Base-by-base conservation (phyloP, 2,113 vertebrate species). In the Machaerirhynchus nigripectus region DNA sequence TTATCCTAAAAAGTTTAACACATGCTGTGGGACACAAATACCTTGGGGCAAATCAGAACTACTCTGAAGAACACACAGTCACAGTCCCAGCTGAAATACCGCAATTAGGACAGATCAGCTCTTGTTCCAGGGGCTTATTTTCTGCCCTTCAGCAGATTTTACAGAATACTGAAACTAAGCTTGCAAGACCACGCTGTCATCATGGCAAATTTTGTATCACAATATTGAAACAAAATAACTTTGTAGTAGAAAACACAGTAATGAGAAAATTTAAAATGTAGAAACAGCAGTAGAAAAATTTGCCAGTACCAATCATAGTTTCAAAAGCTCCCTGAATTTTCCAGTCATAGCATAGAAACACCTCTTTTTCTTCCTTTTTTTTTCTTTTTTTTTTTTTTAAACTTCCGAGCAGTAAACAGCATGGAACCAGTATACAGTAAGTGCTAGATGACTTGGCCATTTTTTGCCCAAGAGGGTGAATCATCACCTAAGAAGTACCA, bases 11-110 rank as follows among this genome's bases (percentile, higher is more conserved):
- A 94, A 88, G 42, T 39, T 88, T 73, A 83, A 88, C 31, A 59
- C 77, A 83, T 77, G 33, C 40, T 94, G 28, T 84, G 67, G 46
- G 83, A 86, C 63, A 91, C 30, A 93, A 86, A 86, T 65, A 92
- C 47, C 75, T 90, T 37, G 33, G 39, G 71, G 86, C 68, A 76
- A 84, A 88, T 80, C 50, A 95, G 75, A 89, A 79, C 49, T 64
- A 26, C 57, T 80, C 86, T 80, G 61, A 93, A 94, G 87, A 84
- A 93, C 21, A 89, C 61, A 91, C n/a, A 85, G 14, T 59, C 94
- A 26, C 17, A 56, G 84, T 57, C 82, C 15, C 61, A 94, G 70
- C 78, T 94, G 85, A 78, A 93, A 79, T 85, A 93, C 24, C 0
- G 0, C 78, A 71, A 71, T 85, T 91, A 93, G 61, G 79, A 93